Percentiles rank a stretch among this genome's conserved stretches.
phyloP scores from a whole-genome alignment of 1,140 invertebrate genomes.

The Leptestheria dahalacensis region DNA sequence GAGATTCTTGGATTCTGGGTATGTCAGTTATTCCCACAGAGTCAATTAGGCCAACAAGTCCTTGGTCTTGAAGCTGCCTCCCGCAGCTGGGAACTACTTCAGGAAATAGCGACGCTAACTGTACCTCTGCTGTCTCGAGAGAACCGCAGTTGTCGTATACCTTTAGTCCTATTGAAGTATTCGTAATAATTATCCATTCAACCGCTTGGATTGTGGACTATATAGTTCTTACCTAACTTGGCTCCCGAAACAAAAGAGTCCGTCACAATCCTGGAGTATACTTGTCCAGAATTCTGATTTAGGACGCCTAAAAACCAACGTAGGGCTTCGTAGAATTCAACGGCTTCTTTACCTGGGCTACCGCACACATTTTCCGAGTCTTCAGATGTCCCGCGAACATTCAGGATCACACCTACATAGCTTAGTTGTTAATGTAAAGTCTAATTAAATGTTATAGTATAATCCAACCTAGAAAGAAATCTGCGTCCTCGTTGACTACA shows the following conservation, averaged over 20 bases:
- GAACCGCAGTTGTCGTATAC: not conserved
- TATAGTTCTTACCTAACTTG: not conserved
- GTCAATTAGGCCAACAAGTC: not conserved
- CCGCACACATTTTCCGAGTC: not conserved
- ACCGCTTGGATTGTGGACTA: no score
- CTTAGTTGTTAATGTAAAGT: not conserved
- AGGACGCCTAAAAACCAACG: constrained; percentile 9
- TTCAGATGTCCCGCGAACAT: constrained; percentile 10
- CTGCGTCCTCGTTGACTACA: constrained; percentile 4
- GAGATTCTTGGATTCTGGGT: not conserved
- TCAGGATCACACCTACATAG: constrained; percentile 4
- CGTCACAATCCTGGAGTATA: constrained; percentile 9
- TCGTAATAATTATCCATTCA: no score
- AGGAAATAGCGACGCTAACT: not conserved
- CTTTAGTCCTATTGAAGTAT: not conserved
- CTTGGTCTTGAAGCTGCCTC: not conserved
- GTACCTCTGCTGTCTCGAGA: not conserved
- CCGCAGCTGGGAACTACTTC: not conserved
- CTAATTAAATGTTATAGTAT: not conserved
- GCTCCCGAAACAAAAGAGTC: constrained; percentile 11
- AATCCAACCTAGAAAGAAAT: constrained; percentile 3
- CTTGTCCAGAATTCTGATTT: constrained; percentile 14
- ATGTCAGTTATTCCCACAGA: not conserved
- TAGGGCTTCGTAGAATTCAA: constrained; percentile 13
- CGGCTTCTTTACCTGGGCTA: constrained; percentile 1